Evolutionary conservation across 2,888 invertebrate species (phyloP), one percentile per base, ranked within the genome.

Genomic region (Operophtera brumata): DNA sequence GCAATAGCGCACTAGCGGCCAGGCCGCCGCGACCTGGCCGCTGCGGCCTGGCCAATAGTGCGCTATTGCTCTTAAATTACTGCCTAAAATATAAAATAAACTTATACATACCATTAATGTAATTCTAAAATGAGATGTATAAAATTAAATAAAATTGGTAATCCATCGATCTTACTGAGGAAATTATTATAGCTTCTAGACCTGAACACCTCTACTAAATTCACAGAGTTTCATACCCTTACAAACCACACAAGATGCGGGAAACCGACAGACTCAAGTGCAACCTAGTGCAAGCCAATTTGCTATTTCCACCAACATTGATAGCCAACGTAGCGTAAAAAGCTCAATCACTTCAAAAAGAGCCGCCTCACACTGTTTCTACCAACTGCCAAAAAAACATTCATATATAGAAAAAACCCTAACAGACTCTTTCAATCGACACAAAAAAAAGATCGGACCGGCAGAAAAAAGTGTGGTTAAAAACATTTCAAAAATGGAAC

Each of bases 401-500:
- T 14, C 32, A 41, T 43, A 35, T 13, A 12, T 6, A 3, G 20
- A 14, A 46, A 32, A 37, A 39, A 36, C 13, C 11, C 30, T 11
- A 8, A 46, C 11, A 12, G 5, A 3, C 9, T 45, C 37, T 42
- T 25, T 30, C 28, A 9, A 43, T 25, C 30, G 5, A 30, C 30
- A 30, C 12, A 30, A 20, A 36, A 42, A 44, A 49, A 48, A 40
- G 32, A 25, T 37, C 36, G 25, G 13, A 42, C 47, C 34, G 42
- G 46, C 35, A 47, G 26, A 45, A 54, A 47, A 56, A 34, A 30
- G 20, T 13, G 13, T 34, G 26, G 48, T 51, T 44, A 48, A 50
- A 57, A 55, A 56, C 41, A 50, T 46, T 45, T 62, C 59, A 59
- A 65, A 67, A 69, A 68, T 59, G 63, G 53, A 59, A 55, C 51